Evolutionary conservation across 2,113 vertebrate species (phyloP).

Genomic region (Siniperca chuatsi): DNA sequence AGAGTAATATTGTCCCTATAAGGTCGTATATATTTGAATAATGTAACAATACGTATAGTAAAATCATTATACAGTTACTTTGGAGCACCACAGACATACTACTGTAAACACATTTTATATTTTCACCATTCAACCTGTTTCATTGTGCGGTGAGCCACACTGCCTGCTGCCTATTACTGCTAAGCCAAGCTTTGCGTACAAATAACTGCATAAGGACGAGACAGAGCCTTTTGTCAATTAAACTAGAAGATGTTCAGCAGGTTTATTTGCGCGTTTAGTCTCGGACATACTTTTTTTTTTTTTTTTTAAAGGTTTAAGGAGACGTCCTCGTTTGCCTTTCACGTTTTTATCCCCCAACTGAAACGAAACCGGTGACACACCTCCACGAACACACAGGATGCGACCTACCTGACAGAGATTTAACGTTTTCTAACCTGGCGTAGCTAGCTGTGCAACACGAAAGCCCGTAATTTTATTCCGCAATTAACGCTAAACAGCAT

Average conservation of each 20-base stretch:
- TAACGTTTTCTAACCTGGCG: background rate
- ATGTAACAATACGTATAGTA: background rate
- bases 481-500: slow-evolving; percentile 23
- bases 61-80: background rate
- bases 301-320: background rate
- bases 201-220: slow-evolving; percentile 4
- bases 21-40: background rate
- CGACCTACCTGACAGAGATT: background rate
- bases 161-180: slow-evolving; percentile 42
- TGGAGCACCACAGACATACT: background rate
- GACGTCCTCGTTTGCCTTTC: background rate
- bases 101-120: slow-evolving; percentile 35
- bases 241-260: background rate
- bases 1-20: background rate
- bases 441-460: background rate
- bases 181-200: slow-evolving; percentile 8
- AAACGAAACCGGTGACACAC: slow-evolving; percentile 47
- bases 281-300: no score
- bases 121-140: slow-evolving; percentile 66
- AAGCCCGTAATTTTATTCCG: background rate
- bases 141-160: slow-evolving; percentile 60
- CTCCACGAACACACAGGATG: slow-evolving; percentile 35
- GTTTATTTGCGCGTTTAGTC: background rate
- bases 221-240: slow-evolving; percentile 4
- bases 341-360: slow-evolving; percentile 34